Evolutionary conservation across 2,113 vertebrate genomes (phyloP).

Genomic region (Laterallus jamaicensis): DNA sequence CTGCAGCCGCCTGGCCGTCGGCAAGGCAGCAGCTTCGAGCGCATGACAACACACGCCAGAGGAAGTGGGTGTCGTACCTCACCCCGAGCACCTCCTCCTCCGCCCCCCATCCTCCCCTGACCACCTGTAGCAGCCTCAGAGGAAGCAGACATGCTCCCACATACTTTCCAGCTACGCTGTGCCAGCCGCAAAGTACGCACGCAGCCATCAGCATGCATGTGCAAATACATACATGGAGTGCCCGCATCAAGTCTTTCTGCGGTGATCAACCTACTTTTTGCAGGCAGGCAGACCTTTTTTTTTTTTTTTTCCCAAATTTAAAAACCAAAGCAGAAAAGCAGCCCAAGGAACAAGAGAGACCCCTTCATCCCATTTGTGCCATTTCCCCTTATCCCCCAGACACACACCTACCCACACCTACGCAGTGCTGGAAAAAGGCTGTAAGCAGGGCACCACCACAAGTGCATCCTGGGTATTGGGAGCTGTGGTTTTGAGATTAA

Average conservation of each 20-base stretch:
- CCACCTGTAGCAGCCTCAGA: conserved; percentile 88
- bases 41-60: conserved; percentile 55
- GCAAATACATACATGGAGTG: background rate
- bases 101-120: conserved; percentile 68
- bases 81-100: conserved; percentile 66
- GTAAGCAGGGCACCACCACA: background rate
- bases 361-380: background rate
- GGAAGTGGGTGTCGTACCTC: conserved; percentile 86
- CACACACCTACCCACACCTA: background rate
- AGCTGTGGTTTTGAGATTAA: conserved; percentile 28
- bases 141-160: conserved; percentile 79
- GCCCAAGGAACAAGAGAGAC: background rate
- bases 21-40: conserved; percentile 63
- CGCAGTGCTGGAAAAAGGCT: conserved; percentile 6
- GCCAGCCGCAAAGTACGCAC: conserved; percentile 60
- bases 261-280: conserved; percentile 4
- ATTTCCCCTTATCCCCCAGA: background rate
- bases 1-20: conserved; percentile 52
- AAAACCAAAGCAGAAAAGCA: background rate
- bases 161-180: conserved; percentile 74
- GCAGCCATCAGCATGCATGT: background rate
- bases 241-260: background rate
- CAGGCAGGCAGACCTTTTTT: background rate
- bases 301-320: background rate
- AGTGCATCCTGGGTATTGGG: background rate